Conservation (phyloP, 2,888 invertebrate genomes). For the Antitype chi region DNA sequence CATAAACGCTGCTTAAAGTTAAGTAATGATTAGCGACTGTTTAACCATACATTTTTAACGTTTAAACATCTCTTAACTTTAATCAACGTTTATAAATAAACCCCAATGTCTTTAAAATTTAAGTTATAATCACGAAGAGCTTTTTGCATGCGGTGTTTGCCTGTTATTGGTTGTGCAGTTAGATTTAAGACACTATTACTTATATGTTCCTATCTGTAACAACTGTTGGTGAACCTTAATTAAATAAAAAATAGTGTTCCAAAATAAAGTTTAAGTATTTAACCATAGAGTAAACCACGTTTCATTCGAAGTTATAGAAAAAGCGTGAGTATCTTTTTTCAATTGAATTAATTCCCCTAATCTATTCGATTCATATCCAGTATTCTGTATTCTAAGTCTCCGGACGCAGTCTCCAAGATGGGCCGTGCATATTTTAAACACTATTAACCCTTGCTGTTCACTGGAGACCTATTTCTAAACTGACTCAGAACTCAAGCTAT, state of each 20-base stretch:
- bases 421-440: slow-evolving; percentile 66
- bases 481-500: neutral
- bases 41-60: no score
- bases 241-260: neutral
- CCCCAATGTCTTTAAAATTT: neutral
- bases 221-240: neutral
- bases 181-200: neutral
- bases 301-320: no score
- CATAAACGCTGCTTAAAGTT: no score
- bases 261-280: no score
- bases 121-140: neutral
- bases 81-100: no score
- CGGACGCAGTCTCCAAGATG: slow-evolving; percentile 53
- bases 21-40: no score
- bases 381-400: slow-evolving; percentile 24
- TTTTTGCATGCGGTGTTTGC: neutral
- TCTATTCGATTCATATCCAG: slow-evolving; percentile 33
- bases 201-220: neutral
- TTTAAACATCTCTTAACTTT: no score
- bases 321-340: no score
- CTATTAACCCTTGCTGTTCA: slow-evolving; percentile 60
- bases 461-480: slow-evolving; percentile 52
- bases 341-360: no score
- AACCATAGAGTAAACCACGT: no score
- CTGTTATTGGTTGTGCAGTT: neutral